A percentile compares a stretch with the other conserved stretches of the same genome.
Evolutionary conservation across 2,113 vertebrate species (phyloP).

Genomic region (Forbesichthys papilliferus): DNA sequence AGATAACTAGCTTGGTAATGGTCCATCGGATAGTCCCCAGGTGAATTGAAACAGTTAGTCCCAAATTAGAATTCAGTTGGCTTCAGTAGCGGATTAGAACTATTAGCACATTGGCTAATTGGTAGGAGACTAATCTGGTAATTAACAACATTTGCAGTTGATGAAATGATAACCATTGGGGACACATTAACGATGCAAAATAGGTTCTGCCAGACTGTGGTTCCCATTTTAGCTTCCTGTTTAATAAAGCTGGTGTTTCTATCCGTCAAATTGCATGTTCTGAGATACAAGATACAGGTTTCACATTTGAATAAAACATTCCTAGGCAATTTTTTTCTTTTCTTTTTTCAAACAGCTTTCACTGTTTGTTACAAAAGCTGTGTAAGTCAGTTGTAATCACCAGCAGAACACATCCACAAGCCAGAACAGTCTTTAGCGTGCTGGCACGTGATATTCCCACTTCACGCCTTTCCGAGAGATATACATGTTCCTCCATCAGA

Average conservation of each 20-base stretch:
- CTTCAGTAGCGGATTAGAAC: constrained; percentile 72
- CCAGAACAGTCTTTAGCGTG: constrained; percentile 6
- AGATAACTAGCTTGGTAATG: constrained; percentile 75
- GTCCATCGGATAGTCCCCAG: constrained; percentile 64
- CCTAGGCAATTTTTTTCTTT: background rate
- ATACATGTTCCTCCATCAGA: constrained; percentile 26
- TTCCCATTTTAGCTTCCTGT: constrained; percentile 58
- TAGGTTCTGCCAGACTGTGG: constrained; percentile 41
- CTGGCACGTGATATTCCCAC: constrained; percentile 11
- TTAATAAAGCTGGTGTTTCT: constrained; percentile 38
- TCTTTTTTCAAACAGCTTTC: constrained; percentile 7
- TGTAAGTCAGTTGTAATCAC: constrained; percentile 13
- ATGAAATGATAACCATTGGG: constrained; percentile 76
- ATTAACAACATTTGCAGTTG: constrained; percentile 78
- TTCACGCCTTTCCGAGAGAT: constrained; percentile 14
- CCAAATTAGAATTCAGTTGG: constrained; percentile 74
- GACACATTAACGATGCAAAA: constrained; percentile 59
- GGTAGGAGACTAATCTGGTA: constrained; percentile 77
- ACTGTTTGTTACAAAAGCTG: constrained; percentile 1
- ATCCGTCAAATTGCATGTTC: constrained; percentile 14
- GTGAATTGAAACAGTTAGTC: constrained; percentile 67
- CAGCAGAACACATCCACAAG: constrained; percentile 18
- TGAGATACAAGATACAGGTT: background rate
- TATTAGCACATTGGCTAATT: constrained; percentile 75
- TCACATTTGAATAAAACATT: constrained; percentile 18